phyloP scores from a whole-genome alignment of 2,113 vertebrate genomes.

The Esox niger region DNA sequence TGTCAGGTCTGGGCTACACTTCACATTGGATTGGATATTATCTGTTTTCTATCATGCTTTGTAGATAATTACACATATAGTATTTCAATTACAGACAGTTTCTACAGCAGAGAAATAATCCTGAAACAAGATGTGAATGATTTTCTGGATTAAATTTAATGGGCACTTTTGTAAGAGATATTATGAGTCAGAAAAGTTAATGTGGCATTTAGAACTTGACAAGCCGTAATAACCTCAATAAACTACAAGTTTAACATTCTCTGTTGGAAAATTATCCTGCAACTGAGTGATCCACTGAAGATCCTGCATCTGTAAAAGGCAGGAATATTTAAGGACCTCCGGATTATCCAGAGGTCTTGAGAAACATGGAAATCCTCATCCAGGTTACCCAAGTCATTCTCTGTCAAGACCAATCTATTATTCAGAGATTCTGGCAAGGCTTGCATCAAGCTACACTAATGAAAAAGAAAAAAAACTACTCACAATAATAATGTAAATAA shows the following conservation, averaged over 20 bases:
- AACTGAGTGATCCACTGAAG: no score
- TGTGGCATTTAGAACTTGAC: no score
- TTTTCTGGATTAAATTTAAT: no score
- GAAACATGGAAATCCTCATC: constrained; percentile 22
- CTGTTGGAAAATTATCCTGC: no score
- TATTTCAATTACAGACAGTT: no score
- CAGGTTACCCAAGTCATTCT: constrained; percentile 33
- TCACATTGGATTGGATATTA: constrained; percentile 20
- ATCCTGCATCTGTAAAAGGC: no score
- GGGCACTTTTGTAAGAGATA: no score
- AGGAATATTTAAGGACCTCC: not conserved
- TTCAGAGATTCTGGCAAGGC: constrained; percentile 41
- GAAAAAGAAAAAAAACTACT: constrained; percentile 38
- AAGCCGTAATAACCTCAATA: no score
- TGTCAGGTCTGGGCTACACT: constrained; percentile 1
- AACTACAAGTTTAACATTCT: no score
- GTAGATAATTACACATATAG: not conserved
- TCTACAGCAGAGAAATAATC: no score
- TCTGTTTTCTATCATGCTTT: not conserved
- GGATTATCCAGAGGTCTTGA: not conserved
- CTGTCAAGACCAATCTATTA: constrained; percentile 52
- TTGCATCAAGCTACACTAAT: constrained; percentile 42
- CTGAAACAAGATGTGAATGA: no score
- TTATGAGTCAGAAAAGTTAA: no score
- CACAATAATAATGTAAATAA: constrained; percentile 34